phyloP scores from a whole-genome alignment of 1,140 invertebrate genomes.

The Mycetomoellerius zeteki region DNA sequence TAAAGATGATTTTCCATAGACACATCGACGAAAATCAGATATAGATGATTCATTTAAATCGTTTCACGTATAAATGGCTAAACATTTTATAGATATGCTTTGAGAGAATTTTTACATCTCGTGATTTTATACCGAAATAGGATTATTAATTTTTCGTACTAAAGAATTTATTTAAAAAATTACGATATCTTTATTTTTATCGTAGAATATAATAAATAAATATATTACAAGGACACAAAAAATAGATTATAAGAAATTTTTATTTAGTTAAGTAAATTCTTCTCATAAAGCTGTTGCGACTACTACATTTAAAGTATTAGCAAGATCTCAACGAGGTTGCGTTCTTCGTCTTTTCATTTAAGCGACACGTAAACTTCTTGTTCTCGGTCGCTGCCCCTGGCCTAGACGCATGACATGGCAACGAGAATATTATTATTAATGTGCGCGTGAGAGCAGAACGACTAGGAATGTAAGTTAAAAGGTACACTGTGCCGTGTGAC shows the following conservation, averaged over 20 bases:
- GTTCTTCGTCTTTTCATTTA: conserved; percentile 23
- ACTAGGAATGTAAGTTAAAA: conserved; percentile 67
- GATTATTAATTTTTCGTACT: background rate
- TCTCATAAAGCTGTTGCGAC: background rate
- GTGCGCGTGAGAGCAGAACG: conserved; percentile 59
- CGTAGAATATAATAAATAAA: background rate
- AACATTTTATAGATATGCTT: background rate
- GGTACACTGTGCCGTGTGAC: conserved; percentile 70
- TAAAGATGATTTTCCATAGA: conserved; percentile 39
- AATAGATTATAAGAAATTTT: background rate
- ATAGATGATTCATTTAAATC: background rate
- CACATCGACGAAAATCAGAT: background rate
- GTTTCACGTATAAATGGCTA: background rate
- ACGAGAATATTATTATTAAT: conserved; percentile 74
- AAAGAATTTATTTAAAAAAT: background rate
- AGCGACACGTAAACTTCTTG: conserved; percentile 36
- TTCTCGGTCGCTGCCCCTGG: conserved; percentile 51
- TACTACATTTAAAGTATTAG: conserved; percentile 26
- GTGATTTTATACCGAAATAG: background rate
- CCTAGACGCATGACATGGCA: conserved; percentile 52
- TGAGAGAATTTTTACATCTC: background rate
- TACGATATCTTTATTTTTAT: background rate
- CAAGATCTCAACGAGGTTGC: background rate
- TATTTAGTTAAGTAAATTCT: background rate
- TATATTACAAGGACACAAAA: too few relatives aligned